A percentile compares a stretch with the other conserved stretches of the same genome.
Conservation (phyloP, 2,797 vertebrate species). For the Melanotaenia boesemani region DNA sequence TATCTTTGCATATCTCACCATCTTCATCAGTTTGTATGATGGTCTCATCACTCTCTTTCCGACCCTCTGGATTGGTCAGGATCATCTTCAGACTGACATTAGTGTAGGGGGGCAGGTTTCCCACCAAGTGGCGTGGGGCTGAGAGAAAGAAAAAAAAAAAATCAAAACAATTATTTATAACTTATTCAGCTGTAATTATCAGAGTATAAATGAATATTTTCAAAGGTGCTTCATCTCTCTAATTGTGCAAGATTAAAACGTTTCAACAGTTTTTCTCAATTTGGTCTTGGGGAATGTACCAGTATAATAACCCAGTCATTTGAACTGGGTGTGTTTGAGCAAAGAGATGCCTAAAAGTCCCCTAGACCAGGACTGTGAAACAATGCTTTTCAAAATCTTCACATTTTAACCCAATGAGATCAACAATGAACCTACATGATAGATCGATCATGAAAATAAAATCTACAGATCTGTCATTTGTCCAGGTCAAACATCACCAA, state of each 20-base stretch:
- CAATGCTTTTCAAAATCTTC: neutral
- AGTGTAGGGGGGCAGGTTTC: conserved; percentile 94
- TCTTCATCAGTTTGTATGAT: conserved; percentile 98
- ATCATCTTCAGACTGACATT: conserved; percentile 99
- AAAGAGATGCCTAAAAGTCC: too few relatives aligned
- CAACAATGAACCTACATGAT: conserved; percentile 1
- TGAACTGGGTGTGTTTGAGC: neutral
- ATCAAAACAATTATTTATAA: neutral
- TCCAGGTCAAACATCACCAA: neutral
- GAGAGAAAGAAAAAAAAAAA: neutral
- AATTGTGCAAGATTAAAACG: neutral
- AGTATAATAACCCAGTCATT: too few relatives aligned
- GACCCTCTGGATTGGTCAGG: conserved; percentile 96
- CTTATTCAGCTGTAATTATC: neutral
- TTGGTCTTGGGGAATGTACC: neutral
- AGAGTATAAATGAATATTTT: neutral
- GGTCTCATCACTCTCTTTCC: conserved; percentile 97
- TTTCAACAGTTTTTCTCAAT: neutral
- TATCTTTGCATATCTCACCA: conserved; percentile 78
- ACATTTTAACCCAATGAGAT: neutral
- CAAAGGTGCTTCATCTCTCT: conserved; percentile 8
- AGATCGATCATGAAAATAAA: conserved; percentile 7
- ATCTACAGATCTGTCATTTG: conserved; percentile 5
- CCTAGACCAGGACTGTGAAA: neutral
- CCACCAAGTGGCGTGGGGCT: conserved; percentile 94